phyloP scores from a whole-genome alignment of 1,140 invertebrate species.

The Cydia splendana region DNA sequence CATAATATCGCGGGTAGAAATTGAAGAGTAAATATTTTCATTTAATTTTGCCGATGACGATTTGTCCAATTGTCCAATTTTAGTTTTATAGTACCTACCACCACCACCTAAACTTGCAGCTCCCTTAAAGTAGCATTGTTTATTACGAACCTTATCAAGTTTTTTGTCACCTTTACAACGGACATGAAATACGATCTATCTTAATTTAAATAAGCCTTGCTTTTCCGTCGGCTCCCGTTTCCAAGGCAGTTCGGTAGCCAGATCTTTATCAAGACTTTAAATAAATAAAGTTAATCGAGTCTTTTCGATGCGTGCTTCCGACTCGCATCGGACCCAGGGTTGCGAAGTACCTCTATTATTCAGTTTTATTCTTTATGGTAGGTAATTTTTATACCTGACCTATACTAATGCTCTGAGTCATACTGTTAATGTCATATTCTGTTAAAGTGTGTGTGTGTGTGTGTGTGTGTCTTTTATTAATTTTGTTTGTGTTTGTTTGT shows the following conservation, averaged over 20 bases:
- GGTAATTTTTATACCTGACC: too few relatives aligned
- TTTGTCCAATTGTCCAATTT: too few relatives aligned
- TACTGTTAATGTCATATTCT: too few relatives aligned
- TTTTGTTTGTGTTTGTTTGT: too few relatives aligned
- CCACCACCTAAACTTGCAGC: too few relatives aligned
- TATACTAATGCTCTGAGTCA: too few relatives aligned
- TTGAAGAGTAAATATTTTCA: neutral
- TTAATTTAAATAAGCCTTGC: constrained; percentile 4
- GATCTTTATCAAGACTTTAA: constrained; percentile 16
- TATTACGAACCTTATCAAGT: neutral
- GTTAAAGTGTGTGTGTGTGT: too few relatives aligned
- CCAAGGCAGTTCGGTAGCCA: constrained; percentile 28
- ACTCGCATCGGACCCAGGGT: neutral
- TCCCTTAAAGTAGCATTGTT: neutral
- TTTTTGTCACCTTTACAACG: neutral
- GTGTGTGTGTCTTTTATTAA: too few relatives aligned
- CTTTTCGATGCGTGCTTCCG: constrained; percentile 9
- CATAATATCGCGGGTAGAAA: too few relatives aligned
- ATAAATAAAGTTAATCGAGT: constrained; percentile 12
- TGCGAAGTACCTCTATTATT: neutral
- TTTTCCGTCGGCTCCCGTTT: constrained; percentile 20
- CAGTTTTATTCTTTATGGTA: too few relatives aligned
- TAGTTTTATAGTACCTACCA: neutral
- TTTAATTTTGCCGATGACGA: too few relatives aligned
- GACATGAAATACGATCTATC: constrained; percentile 2